Evolutionary conservation across 2,888 invertebrate genomes (phyloP).

Genomic region (Orgyia antiqua): DNA sequence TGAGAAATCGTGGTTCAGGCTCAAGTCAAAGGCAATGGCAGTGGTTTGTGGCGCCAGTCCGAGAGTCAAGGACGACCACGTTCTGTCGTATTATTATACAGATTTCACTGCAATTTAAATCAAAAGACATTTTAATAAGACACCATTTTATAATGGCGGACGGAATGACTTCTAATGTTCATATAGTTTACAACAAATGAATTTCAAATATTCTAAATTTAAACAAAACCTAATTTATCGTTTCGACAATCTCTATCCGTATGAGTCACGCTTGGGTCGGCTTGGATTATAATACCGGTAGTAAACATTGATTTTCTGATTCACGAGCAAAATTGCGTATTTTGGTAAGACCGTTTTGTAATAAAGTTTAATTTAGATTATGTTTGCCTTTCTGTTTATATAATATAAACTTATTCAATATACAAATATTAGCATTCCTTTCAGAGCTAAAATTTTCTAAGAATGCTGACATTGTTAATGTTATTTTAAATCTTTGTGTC

Average conservation of each 20-base stretch:
- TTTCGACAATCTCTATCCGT: constrained; percentile 15
- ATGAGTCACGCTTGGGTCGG: constrained; percentile 17
- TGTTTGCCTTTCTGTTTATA: constrained; percentile 11
- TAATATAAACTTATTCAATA: constrained; percentile 10
- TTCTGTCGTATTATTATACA: constrained; percentile 31
- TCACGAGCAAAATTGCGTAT: constrained; percentile 15
- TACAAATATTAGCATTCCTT: constrained; percentile 15
- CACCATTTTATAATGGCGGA: too few species aligned
- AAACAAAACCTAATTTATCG: constrained; percentile 9
- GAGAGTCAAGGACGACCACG: constrained; percentile 55
- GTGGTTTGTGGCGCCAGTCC: constrained; percentile 48
- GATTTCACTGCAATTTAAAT: constrained; percentile 25
- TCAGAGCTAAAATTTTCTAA: constrained; percentile 12
- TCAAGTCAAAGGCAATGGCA: constrained; percentile 16
- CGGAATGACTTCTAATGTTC: constrained; percentile 4
- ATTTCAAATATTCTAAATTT: constrained; percentile 10
- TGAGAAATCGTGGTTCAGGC: constrained; percentile 27
- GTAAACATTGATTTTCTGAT: constrained; percentile 24
- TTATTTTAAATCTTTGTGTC: constrained; percentile 12
- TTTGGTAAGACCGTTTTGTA: constrained; percentile 9
- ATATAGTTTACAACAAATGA: constrained; percentile 3
- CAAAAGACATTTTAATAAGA: constrained; percentile 10
- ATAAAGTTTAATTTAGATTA: constrained; percentile 6
- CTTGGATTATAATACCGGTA: constrained; percentile 16
- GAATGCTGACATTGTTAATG: constrained; percentile 15